A percentile compares a stretch with the other conserved stretches of the same genome.
phyloP scores from a whole-genome alignment of 1,140 invertebrate species.

The Ceratosolen solmsi region DNA sequence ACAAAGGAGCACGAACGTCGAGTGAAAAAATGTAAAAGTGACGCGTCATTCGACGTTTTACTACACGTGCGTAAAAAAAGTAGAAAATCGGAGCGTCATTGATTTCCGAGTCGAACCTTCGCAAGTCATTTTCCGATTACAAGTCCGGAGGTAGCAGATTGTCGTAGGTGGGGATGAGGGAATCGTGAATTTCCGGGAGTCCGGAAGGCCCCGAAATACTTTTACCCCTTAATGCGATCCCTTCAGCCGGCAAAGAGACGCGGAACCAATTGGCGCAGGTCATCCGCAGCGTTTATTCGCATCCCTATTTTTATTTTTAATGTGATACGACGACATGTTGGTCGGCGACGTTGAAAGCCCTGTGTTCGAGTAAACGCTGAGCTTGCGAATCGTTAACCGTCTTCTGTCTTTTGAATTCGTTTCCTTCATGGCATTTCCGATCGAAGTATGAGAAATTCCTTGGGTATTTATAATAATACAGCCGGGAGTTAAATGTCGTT shows the following conservation, averaged over 20 bases:
- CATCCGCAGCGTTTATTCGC: background rate
- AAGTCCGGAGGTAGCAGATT: too few relatives aligned
- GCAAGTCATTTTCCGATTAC: too few relatives aligned
- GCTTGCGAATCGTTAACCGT: background rate
- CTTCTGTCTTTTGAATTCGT: background rate
- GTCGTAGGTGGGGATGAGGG: too few relatives aligned
- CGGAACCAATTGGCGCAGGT: background rate
- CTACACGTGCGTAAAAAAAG: too few relatives aligned
- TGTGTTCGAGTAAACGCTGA: background rate
- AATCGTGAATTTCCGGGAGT: background rate
- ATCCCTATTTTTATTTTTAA: conserved; percentile 1
- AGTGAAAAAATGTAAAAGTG: too few relatives aligned
- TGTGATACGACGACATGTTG: background rate
- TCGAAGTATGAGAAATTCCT: too few relatives aligned
- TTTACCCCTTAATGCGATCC: background rate
- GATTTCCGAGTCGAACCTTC: too few relatives aligned
- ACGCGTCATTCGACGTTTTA: too few relatives aligned
- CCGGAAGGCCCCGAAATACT: too few relatives aligned
- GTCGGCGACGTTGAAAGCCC: background rate
- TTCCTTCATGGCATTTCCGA: background rate
- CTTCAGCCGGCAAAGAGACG: background rate
- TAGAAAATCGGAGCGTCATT: too few relatives aligned
- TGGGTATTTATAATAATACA: too few relatives aligned
- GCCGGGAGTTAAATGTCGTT: background rate
- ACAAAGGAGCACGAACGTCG: too few relatives aligned